A percentile compares a stretch with the other conserved stretches of the same genome.
These are phyloP conservation scores for Melieria crassipennis DNA, from an alignment of 2,888 invertebrate genomes.

Conservation along the genomic window DNA sequence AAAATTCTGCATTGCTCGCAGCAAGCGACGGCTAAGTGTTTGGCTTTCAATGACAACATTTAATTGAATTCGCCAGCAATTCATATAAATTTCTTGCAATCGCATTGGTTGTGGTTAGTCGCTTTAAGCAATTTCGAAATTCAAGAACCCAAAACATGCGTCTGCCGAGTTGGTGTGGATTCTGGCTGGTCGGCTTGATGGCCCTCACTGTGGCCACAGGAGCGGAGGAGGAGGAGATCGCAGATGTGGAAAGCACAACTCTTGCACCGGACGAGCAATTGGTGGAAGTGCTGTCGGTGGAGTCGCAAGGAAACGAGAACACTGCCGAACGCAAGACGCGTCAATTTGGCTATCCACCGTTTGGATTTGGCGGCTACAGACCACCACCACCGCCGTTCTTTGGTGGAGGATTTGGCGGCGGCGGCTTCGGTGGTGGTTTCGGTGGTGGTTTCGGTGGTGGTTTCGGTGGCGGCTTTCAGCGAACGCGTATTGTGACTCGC, in stretches of 20 bases:
- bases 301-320: slow-evolving; percentile 43
- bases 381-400: slow-evolving; percentile 45
- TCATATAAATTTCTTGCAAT: too few species aligned
- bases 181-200: too few species aligned
- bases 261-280: background rate
- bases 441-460: slow-evolving; percentile 37
- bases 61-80: too few species aligned
- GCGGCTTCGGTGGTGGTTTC: slow-evolving; percentile 41
- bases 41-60: too few species aligned
- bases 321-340: slow-evolving; percentile 47
- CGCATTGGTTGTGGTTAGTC: too few species aligned
- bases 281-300: slow-evolving; percentile 15
- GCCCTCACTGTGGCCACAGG: background rate
- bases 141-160: too few species aligned
- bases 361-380: slow-evolving; percentile 17
- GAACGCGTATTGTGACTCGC: slow-evolving; percentile 51
- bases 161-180: too few species aligned
- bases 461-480: slow-evolving; percentile 45
- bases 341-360: slow-evolving; percentile 47
- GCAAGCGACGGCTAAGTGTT: too few species aligned
- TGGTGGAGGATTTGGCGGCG: slow-evolving; percentile 38
- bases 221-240: slow-evolving; percentile 9
- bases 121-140: too few species aligned
- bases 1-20: too few species aligned
- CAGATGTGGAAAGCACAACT: background rate